Evolutionary conservation across 2,113 vertebrate genomes (phyloP), one percentile per base, ranked within the genome.

Genomic region (Neogobius melanostomus): DNA sequence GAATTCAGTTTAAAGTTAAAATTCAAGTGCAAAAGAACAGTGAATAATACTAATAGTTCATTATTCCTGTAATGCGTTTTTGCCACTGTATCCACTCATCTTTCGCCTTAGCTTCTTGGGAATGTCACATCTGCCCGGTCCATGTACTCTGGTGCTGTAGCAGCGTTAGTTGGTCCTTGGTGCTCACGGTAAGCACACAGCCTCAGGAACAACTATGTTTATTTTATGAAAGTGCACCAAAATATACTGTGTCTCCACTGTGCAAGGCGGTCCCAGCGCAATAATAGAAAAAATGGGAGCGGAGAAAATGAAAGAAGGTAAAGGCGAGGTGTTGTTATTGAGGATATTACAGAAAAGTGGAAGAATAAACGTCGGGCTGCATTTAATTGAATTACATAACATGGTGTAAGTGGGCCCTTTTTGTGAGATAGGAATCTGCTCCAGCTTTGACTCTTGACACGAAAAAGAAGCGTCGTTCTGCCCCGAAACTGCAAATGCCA

Each of bases 141-240:
- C 6, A 11, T 6, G 16, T 21, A 17, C 44, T 43, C 42, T 45
- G 15, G 7, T 51, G 42, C 59, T 45, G 7, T n/a, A 61, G 43
- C 42, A 6, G 59, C 42, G 9, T 43, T 44, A n/a, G 42, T 12
- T 44, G 14, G 42, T 61, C 59, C 59, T 44, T 44, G 36, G 57
- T 61, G 36, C 44, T 43, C 42, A 43, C 36, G 14, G 42, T 61
- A 8, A 16, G 28, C 59, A 61, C 36, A 45, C 36, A 61, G 59
- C 42, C 42, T 44, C 36, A 44, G 59, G 59, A 56, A 44, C 42
- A n/a, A 44, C 59, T n/a, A 61, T 61, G 42, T 45, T 61, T 61
- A 59, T 59, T 59, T 59, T 59, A 59, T 59, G 56, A 59, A 59
- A 59, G 56, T 59, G 56, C 56, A 59, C 56, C 56, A 42, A 59